A percentile compares a stretch with the other conserved stretches of the same genome.
phyloP scores from a whole-genome alignment of 1,140 invertebrate species.

The Trichoplusia ni region DNA sequence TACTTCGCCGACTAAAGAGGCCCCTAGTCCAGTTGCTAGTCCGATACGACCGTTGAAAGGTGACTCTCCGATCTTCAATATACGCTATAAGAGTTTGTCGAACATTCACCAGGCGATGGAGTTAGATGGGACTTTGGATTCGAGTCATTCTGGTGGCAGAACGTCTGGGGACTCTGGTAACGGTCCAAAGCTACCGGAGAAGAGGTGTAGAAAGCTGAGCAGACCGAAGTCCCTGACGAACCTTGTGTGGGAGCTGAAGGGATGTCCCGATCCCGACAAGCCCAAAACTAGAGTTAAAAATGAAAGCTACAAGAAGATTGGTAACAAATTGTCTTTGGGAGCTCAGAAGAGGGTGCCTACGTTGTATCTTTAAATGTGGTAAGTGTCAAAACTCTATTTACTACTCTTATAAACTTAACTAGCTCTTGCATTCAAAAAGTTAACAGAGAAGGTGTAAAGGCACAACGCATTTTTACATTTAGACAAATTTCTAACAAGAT shows the following conservation, averaged over 20 bases:
- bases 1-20: conserved; percentile 87
- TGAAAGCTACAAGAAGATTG: conserved; percentile 79
- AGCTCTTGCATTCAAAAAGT: no score
- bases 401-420: no score
- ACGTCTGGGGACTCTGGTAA: conserved; percentile 92
- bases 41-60: conserved; percentile 83
- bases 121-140: conserved; percentile 91
- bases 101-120: conserved; percentile 91
- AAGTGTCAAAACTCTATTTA: conserved; percentile 37
- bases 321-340: conserved; percentile 76
- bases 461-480: no score
- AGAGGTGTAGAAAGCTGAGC: conserved; percentile 88
- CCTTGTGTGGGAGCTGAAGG: conserved; percentile 91
- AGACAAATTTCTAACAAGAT: no score
- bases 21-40: conserved; percentile 83
- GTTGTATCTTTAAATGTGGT: conserved; percentile 77
- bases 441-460: no score
- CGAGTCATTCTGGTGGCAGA: conserved; percentile 92
- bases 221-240: conserved; percentile 92
- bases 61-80: conserved; percentile 90
- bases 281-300: conserved; percentile 83
- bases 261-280: conserved; percentile 82
- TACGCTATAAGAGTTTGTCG: conserved; percentile 91
- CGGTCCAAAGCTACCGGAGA: conserved; percentile 90
- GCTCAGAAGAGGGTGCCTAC: conserved; percentile 78